Percentiles rank a stretch among this genome's conserved stretches.
Conservation (phyloP, 2,888 invertebrate genomes). For the Celastrina argiolus region DNA sequence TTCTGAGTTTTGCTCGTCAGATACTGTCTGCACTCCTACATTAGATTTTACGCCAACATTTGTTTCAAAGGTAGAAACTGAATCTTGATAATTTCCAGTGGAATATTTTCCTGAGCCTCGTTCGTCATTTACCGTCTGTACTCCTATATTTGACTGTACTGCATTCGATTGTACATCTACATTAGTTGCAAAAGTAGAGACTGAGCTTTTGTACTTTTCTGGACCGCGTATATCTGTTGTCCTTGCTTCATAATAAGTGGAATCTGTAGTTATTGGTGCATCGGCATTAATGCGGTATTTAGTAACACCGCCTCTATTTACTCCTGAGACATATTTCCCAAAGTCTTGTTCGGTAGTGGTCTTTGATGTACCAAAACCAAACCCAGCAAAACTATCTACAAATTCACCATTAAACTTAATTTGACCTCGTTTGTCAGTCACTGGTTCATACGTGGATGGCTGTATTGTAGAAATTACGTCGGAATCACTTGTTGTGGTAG, state of each 20-base stretch:
- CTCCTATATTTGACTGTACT: neutral
- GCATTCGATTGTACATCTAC: neutral
- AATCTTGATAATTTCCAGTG: neutral
- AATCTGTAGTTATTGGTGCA: neutral
- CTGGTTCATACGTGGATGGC: constrained; percentile 11
- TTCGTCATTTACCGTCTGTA: neutral
- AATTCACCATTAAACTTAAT: neutral
- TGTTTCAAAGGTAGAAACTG: neutral
- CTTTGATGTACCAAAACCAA: neutral
- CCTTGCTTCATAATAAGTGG: constrained; percentile 1
- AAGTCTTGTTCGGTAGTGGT: neutral
- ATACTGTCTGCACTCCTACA: neutral
- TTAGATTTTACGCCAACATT: neutral
- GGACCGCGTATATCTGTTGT: neutral
- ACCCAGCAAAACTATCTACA: constrained; percentile 3
- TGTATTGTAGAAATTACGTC: constrained; percentile 4
- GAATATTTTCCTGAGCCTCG: neutral
- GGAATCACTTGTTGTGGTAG: neutral
- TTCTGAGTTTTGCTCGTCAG: no score
- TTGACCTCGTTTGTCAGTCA: neutral
- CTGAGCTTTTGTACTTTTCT: neutral
- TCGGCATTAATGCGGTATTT: neutral
- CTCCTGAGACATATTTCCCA: neutral
- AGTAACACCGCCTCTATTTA: neutral
- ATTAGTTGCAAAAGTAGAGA: neutral